phyloP scores from a whole-genome alignment of 2,888 invertebrate genomes.

The Dioctria linearis region DNA sequence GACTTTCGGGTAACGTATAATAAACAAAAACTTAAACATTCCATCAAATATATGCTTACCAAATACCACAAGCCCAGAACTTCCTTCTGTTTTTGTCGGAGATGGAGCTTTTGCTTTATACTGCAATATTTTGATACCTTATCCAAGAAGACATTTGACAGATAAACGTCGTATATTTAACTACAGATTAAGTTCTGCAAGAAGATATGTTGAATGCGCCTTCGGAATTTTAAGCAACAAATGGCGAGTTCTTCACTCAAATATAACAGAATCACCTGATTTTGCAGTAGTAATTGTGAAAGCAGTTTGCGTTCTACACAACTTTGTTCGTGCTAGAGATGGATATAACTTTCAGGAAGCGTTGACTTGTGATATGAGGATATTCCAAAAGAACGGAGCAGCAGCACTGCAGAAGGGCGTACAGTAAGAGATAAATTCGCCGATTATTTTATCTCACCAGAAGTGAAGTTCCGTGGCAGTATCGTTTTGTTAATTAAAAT shows the following conservation, averaged over 20 bases:
- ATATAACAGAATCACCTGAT: slow-evolving; percentile 53
- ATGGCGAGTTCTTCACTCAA: slow-evolving; percentile 59
- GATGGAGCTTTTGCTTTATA: slow-evolving; percentile 3
- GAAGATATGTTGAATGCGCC: slow-evolving; percentile 59
- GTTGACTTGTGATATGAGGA: too few relatives aligned
- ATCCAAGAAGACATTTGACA: background rate
- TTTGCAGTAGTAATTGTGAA: too few relatives aligned
- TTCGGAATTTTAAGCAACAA: slow-evolving; percentile 60
- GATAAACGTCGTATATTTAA: slow-evolving; percentile 6
- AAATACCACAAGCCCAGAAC: background rate
- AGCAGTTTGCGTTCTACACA: too few relatives aligned
- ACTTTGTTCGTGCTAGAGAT: too few relatives aligned
- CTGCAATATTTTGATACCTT: background rate
- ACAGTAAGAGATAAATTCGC: too few relatives aligned
- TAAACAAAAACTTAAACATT: background rate
- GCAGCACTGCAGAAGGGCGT: too few relatives aligned
- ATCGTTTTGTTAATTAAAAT: too few relatives aligned
- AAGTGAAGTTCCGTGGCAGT: too few relatives aligned
- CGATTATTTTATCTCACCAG: too few relatives aligned
- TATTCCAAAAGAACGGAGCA: too few relatives aligned
- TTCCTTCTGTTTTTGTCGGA: background rate
- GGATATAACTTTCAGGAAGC: too few relatives aligned
- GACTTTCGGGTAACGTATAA: too few relatives aligned
- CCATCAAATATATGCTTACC: background rate
- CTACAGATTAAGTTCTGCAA: slow-evolving; percentile 21